These are phyloP conservation scores for Coracopsis vasa DNA, from an alignment of 2,113 vertebrate species.

Conservation along the genomic window DNA sequence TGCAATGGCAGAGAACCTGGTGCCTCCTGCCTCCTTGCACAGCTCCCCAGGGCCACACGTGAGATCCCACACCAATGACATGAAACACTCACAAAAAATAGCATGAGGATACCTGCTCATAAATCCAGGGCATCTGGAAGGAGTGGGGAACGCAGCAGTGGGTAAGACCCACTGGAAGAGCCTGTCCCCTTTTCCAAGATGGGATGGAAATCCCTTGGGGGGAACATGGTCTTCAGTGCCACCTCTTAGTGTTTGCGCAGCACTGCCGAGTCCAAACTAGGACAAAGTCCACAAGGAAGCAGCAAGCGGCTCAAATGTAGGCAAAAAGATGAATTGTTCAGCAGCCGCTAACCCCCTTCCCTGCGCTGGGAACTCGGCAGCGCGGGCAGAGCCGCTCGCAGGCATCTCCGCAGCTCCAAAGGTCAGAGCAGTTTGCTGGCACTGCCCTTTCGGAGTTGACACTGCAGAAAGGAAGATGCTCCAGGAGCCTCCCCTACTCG, in stretches of 20 bases:
- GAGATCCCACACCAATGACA: neutral
- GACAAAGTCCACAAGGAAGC: neutral
- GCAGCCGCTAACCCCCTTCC: neutral
- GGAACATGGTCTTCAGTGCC: neutral
- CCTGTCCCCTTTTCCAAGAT: neutral
- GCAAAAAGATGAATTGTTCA: neutral
- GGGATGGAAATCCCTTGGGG: neutral
- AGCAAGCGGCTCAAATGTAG: neutral
- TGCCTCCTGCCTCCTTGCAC: neutral
- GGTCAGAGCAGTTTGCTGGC: neutral
- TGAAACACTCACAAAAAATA: neutral
- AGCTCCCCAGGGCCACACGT: neutral
- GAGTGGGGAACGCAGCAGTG: fast-evolving
- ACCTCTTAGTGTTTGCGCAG: neutral
- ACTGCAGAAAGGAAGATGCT: neutral
- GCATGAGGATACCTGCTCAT: neutral
- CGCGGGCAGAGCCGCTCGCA: fast-evolving
- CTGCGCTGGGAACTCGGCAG: fast-evolving
- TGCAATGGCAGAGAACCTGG: neutral
- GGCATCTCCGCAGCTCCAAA: fast-evolving
- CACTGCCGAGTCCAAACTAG: neutral
- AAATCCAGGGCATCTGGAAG: neutral
- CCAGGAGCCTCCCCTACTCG: neutral
- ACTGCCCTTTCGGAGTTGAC: neutral
- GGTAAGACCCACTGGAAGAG: neutral